These are phyloP conservation scores for Pandemis heparana DNA, from an alignment of 2,888 invertebrate genomes.

Conservation along the genomic window DNA sequence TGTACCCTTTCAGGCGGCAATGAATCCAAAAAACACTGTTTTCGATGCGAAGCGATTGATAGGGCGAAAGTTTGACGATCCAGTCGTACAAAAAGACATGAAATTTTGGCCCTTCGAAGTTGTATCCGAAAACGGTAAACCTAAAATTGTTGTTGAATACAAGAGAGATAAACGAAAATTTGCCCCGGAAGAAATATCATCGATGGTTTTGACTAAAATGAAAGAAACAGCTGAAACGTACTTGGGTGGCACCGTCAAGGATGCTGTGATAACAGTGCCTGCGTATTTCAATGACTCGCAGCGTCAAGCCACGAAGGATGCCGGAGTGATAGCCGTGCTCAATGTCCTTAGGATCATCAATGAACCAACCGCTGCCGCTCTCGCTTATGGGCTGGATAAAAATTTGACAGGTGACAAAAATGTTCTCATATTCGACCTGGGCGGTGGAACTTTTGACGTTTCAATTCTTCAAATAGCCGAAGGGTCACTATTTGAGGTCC, in stretches of 20 bases:
- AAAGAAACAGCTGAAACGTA: conserved; percentile 92
- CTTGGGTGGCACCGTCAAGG: conserved; percentile 89
- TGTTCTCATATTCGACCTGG: conserved; percentile 91
- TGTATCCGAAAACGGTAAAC: conserved; percentile 88
- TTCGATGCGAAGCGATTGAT: conserved; percentile 94
- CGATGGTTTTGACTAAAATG: conserved; percentile 95
- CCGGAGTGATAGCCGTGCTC: conserved; percentile 93
- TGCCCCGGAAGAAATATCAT: conserved; percentile 93
- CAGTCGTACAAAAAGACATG: conserved; percentile 91
- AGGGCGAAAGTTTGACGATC: conserved; percentile 92
- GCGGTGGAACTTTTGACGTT: conserved; percentile 97
- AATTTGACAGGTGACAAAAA: conserved; percentile 90
- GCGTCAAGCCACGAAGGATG: conserved; percentile 95
- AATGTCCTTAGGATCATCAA: conserved; percentile 96
- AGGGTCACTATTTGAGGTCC: conserved; percentile 92
- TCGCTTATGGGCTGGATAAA: conserved; percentile 94
- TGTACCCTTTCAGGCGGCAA: conserved; percentile 85
- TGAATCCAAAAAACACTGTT: conserved; percentile 93
- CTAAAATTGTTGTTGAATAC: conserved; percentile 90
- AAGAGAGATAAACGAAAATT: conserved; percentile 91
- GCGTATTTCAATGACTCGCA: conserved; percentile 94
- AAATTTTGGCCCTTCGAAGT: conserved; percentile 94
- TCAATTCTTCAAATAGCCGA: conserved; percentile 96
- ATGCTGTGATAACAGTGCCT: conserved; percentile 94
- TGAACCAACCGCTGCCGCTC: conserved; percentile 95